Base-by-base conservation (phyloP, 2,113 vertebrate genomes). In the Plectropomus leopardus region DNA sequence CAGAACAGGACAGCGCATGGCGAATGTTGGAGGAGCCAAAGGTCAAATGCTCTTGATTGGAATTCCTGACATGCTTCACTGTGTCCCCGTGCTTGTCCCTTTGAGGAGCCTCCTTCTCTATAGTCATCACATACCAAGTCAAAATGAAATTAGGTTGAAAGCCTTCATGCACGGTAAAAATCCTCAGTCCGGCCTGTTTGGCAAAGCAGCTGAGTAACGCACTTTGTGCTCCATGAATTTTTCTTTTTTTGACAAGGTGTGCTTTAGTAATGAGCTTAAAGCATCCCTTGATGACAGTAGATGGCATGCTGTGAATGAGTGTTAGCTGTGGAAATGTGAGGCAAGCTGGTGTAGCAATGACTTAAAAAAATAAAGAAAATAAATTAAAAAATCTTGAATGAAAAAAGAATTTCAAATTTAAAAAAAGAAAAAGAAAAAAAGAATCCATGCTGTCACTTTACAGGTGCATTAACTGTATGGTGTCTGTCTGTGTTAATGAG, bases 31-130 rank as follows among this genome's bases (percentile, higher is more conserved):
- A 78, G 66, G 76, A 91, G 80, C 80, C 90, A 92, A 91, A 93
- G 92, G 92, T 92, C 91, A 92, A 86, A 82, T 28, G 17, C 50
- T 57, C 53, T 72, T 54, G 45, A 91, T 92, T 90, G 78, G 57
- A 82, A 92, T 91, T 90, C 86, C 75, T 71, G 53, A 75, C 73
- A 81, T 84, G 85, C 55, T 80, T 76, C 48, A n/a, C 61, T 69
- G 82, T 83, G 86, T 87, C 73, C 73, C 77, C 40, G 4, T 67
- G 64, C 75, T 45, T 73, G 78, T 84, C 69, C 75, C 83, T 76
- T 71, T 72, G 74, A 80, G 85, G 72, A 83, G 55, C 71, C 60
- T 77, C 67, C 73, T 83, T 72, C 74, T 85, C 64, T 50, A 47
- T 48, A 70, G 73, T 79, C 88, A 88, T 76, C 80, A 79, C 80